Base-by-base conservation (phyloP, 2,113 vertebrate genomes). In the Leucosticte australis region DNA sequence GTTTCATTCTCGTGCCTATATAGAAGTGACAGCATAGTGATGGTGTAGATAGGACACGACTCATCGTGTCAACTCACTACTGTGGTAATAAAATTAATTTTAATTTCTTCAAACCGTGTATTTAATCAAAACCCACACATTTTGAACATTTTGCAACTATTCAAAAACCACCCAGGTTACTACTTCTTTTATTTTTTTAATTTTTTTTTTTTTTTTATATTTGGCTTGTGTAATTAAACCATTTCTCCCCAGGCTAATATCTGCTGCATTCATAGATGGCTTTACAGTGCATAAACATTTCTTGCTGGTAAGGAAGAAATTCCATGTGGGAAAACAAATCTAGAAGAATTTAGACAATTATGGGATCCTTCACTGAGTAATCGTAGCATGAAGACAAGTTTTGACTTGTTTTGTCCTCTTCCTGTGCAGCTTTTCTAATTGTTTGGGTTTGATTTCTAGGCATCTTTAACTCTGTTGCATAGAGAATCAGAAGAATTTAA, bases 1-100 rank as follows among this genome's bases (percentile, higher is more conserved):
- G 3, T 27, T 37, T 37, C 2, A 35, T 52, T 39, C 59, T 56
- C 44, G 2, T 26, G 35, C 41, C 3, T 24, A 0, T 2, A 0
- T 11, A 37, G 10, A 13, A 42, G 16, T 42, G 59, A 27, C 4
- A 18, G 35, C 28, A 1, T 5, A 13, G n/a, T 35, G 23, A 4
- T 50, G 10, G 4, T 3, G 11, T 10, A 3, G 6, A 1, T 30
- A 7, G 7, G 19, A 69, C 20, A 15, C n/a, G 13, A 8, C 11
- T n/a, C 22, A 47, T 59, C 8, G 1, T 33, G 57, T 41, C 31
- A 27, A 9, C 67, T 76, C 39, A 2, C 14, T 57, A 0, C 27
- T 17, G 18, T 33, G 24, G 5, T 47, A 35, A 47, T 17, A 37
- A 57, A 52, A 42, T 35, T 18, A 27, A 9, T 65, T 60, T 46